Conservation (phyloP, 2,113 vertebrate genomes). For the Pteruthius melanotis region DNA sequence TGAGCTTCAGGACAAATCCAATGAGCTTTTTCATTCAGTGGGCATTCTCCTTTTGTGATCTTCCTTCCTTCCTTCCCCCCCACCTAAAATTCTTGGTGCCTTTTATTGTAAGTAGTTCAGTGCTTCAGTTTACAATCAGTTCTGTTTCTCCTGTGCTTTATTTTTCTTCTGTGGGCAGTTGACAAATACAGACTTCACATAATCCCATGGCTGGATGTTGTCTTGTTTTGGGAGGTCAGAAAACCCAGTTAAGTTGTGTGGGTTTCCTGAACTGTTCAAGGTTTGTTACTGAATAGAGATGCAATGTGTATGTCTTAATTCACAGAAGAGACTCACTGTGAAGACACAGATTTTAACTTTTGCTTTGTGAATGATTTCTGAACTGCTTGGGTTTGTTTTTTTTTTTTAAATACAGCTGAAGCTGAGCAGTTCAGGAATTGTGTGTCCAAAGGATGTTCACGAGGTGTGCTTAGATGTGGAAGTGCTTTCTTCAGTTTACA, state of each 20-base stretch:
- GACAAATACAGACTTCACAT: neutral
- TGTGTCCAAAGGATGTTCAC: neutral
- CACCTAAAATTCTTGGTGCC: neutral
- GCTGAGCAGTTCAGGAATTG: neutral
- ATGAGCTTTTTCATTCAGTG: neutral
- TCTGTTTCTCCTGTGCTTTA: neutral
- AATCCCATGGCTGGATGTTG: neutral
- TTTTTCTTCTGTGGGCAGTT: neutral
- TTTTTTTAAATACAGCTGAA: neutral
- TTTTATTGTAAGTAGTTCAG: neutral
- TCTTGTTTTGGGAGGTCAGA: neutral
- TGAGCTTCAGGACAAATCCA: neutral
- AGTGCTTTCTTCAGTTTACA: neutral
- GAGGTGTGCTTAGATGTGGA: neutral
- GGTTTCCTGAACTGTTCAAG: neutral
- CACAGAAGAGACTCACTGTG: neutral
- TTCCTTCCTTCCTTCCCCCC: rapidly evolving
- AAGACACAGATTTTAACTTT: neutral
- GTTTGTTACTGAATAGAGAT: neutral
- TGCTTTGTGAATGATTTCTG: neutral
- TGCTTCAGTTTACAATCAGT: neutral
- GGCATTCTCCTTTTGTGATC: neutral
- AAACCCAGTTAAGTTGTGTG: neutral
- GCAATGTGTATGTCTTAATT: neutral
- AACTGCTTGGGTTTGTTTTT: neutral